Evolutionary conservation across 2,113 vertebrate species (phyloP), one percentile per base, ranked within the genome.

Genomic region (Apeltes quadracus): DNA sequence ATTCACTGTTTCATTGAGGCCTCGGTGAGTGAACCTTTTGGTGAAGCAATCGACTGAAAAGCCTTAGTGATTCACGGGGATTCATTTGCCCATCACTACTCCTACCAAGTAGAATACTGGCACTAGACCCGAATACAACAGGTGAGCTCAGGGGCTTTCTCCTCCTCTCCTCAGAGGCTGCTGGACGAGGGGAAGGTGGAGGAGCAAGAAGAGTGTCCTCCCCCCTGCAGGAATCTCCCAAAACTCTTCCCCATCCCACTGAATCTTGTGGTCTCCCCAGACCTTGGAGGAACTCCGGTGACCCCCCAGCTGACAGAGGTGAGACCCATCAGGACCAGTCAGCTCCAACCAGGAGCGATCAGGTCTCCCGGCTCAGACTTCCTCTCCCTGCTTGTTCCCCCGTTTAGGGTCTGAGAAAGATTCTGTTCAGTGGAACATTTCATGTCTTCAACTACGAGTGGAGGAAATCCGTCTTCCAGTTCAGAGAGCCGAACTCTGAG

Each of bases 401-500:
- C 38, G 25, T 38, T 3, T 81, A 98, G 96, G 88, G 74, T 36
- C 89, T 98, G 66, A 89, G 87, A 48, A 83, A 87, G 77, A 88
- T 94, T 57, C 83, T 98, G 2, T 95, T 98, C 27, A 92, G 96
- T 23, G 91, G 84, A 8, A 63, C 48, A 0, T 71, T 62, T n/a
- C 84, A 84, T 0, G 3, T 87, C 58, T 96, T 98, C 61, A 92
- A 82, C 90, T 73, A 79, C 0, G 91, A 95, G 64, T 97, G 95
- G 95, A 92, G 89, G 79, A 93, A 78, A 62, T 92, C 95, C 0
- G 56, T 41, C 65, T 97, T 97, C 85, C 89, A 85, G 61, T 97
- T 96, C 61, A 91, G 86, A 0, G 82, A 90, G 9, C 86, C 95
- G 0, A 68, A 63, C 86, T 94, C 95, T 0, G 86, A 89, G 0